These are phyloP conservation scores for Orientallactaga sibirica DNA, from an alignment of 2,797 vertebrate genomes.

Conservation along the genomic window DNA sequence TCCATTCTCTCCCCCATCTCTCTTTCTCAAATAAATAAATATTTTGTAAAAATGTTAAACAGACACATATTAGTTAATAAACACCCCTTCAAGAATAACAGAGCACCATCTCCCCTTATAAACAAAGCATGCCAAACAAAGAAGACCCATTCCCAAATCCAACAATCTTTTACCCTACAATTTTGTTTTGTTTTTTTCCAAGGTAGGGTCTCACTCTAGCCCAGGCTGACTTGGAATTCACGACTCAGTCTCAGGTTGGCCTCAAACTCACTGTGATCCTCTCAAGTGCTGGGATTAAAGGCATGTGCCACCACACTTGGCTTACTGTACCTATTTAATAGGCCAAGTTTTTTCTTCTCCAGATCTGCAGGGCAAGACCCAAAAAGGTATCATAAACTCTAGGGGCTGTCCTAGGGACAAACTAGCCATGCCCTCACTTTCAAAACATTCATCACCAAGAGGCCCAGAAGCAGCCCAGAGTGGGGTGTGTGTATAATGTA, in stretches of 20 bases:
- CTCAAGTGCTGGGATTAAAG: too few species aligned
- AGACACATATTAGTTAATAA: neutral
- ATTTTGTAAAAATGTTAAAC: too few species aligned
- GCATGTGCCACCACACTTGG: too few species aligned
- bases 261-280: too few species aligned
- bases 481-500: too few species aligned
- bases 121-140: neutral
- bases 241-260: too few species aligned
- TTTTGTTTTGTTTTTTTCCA: neutral
- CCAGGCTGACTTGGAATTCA: too few species aligned
- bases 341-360: neutral
- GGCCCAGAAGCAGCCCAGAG: neutral
- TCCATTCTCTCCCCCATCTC: too few species aligned
- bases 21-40: too few species aligned
- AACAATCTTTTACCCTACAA: neutral
- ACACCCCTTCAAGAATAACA: neutral
- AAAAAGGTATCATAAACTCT: neutral
- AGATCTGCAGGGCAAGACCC: neutral
- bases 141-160: neutral
- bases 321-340: neutral
- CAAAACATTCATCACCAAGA: neutral
- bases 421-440: neutral
- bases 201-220: too few species aligned
- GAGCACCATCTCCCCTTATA: neutral
- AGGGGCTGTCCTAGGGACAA: neutral